Base-by-base conservation (phyloP, 2,888 invertebrate species). In the Unio delphinus region DNA sequence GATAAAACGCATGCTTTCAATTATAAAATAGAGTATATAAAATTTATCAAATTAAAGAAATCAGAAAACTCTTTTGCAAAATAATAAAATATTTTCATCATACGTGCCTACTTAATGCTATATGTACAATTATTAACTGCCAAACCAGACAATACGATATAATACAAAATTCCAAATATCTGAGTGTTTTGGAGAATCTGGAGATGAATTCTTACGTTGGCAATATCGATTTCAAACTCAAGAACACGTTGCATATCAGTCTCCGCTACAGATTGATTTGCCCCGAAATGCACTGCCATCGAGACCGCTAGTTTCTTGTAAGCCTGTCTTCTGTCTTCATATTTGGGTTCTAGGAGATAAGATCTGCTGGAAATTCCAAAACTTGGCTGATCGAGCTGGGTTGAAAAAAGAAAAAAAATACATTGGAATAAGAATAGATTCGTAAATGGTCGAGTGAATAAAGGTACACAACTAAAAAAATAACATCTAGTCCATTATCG, bases 321-420 rank as follows among this genome's bases (percentile, higher is more conserved):
- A 0, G 96, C 97, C 28, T 93, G 92, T 45, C 97, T 90, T 30
- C 97, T 94, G 64, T 84, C 73, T 23, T 84, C 72, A 1, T 81
- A 80, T n/a, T 78, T 76, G 11, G 45, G 11, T 45, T 45, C 45
- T 67, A 80, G 74, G 68, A 97, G 98, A 90, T 96, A 95, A 79
- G 97, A 96, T 11, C 96, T 95, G 7, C 86, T 85, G 0, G 97
- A 97, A 70, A 98, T 90, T 0, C 95, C 87, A 55, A 87, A 82
- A 0, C 95, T 95, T 17, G 96, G 96, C 92, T 98, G 97, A 88
- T 98, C 97, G 64, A 98, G 93, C 94, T 96, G 90, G 1, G 45
- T 11, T 45, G 59, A 75, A 70, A 58, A 67, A 66, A 66, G 26
- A 11, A n/a, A 58, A 20, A 58, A 26, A 65, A 45, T 45, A 45